Conservation (phyloP, 2,113 vertebrate species). For the Ia io region DNA sequence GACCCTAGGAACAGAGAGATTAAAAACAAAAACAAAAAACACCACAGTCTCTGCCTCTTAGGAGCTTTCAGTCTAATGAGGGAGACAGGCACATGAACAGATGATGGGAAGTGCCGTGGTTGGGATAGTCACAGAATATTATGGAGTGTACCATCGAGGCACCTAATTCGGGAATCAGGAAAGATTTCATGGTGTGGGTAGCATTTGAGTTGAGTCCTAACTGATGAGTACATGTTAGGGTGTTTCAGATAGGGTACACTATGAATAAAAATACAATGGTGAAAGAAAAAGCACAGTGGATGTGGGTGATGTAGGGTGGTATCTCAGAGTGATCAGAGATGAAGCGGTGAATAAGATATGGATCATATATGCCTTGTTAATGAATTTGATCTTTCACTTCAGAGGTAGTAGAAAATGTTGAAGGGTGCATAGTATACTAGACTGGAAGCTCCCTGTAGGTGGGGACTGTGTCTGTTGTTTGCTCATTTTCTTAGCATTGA, state of each 20-base stretch:
- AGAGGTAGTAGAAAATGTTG: not conserved
- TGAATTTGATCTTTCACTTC: not conserved
- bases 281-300: not conserved
- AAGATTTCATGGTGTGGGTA: not conserved
- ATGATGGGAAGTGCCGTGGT: not conserved
- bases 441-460: not conserved
- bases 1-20: not conserved
- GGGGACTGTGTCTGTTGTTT: not conserved
- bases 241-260: not conserved
- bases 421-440: not conserved
- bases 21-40: not conserved
- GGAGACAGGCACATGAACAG: not conserved
- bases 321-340: not conserved
- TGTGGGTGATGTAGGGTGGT: not conserved
- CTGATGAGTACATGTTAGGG: not conserved
- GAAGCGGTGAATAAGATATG: not conserved
- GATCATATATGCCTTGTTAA: not conserved
- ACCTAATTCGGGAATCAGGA: not conserved
- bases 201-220: not conserved
- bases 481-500: not conserved
- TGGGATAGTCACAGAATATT: not conserved
- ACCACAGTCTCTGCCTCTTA: not conserved
- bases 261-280: not conserved
- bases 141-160: no score
- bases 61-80: not conserved